Percentiles rank a stretch among this genome's conserved stretches.
Evolutionary conservation across 2,797 vertebrate genomes (phyloP).

Genomic region (Scolopax rusticola): DNA sequence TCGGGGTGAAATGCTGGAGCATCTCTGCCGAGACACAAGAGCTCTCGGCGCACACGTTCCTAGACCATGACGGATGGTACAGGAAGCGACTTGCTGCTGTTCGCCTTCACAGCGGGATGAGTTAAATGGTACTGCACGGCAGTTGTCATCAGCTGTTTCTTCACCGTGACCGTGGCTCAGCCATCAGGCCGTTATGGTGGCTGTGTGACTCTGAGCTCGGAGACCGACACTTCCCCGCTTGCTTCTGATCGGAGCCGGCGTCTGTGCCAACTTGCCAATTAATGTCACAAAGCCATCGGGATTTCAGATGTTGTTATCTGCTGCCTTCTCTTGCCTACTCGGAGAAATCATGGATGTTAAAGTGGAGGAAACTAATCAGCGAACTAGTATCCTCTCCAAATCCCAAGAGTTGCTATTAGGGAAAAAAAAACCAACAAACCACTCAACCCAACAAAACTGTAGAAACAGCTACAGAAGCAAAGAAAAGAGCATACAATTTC

Average conservation of each 20-base stretch:
- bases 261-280: neutral
- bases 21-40: neutral
- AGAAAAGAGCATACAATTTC: neutral
- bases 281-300: neutral
- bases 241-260: neutral
- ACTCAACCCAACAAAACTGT: neutral
- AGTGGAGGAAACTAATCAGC: neutral
- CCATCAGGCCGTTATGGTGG: accelerated
- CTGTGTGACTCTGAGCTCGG: neutral
- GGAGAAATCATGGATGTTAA: neutral
- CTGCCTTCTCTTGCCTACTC: neutral
- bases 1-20: neutral
- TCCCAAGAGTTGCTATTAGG: neutral
- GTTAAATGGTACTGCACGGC: accelerated
- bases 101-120: neutral
- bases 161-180: accelerated
- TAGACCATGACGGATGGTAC: accelerated
- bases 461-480: neutral
- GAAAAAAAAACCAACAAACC: accelerated
- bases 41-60: neutral
- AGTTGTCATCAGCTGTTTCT: neutral
- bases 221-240: neutral
- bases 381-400: neutral
- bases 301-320: neutral
- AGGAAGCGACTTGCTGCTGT: neutral